Conservation (phyloP, 2,888 invertebrate genomes). For the Brachynemurus nebulosus region DNA sequence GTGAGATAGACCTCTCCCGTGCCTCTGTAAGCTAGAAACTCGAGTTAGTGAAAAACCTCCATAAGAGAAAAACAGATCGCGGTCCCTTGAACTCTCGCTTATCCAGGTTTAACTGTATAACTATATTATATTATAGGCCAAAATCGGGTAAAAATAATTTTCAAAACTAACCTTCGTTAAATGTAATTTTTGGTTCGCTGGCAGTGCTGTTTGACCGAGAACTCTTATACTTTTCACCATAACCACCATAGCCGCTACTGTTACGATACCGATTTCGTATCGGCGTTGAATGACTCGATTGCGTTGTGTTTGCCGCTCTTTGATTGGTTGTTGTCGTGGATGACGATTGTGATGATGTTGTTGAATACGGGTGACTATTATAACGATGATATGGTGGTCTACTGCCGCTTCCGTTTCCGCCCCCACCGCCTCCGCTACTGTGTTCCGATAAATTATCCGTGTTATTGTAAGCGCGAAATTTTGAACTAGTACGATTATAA, state of each 20-base stretch:
- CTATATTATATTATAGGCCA: no score
- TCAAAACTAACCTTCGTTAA: conserved; percentile 38
- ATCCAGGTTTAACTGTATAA: no score
- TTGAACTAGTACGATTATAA: neutral
- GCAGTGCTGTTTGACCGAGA: conserved; percentile 30
- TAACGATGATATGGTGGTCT: neutral
- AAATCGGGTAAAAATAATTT: no score
- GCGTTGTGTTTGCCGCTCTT: conserved; percentile 11
- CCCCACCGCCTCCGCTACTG: neutral
- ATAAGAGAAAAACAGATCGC: no score
- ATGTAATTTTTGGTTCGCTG: conserved; percentile 36
- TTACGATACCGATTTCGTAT: conserved; percentile 18
- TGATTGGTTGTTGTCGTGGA: neutral
- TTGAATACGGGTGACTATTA: no score
- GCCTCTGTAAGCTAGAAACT: no score
- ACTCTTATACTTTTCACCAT: conserved; percentile 23
- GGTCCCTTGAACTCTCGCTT: no score
- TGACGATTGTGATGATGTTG: neutral
- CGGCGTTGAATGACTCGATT: conserved; percentile 31
- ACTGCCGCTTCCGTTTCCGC: neutral
- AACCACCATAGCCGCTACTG: conserved; percentile 24
- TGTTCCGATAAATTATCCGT: neutral
- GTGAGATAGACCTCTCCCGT: no score
- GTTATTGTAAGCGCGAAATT: neutral
- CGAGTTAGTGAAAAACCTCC: no score